phyloP scores from a whole-genome alignment of 1,140 invertebrate genomes.

The Aphelinus certus region DNA sequence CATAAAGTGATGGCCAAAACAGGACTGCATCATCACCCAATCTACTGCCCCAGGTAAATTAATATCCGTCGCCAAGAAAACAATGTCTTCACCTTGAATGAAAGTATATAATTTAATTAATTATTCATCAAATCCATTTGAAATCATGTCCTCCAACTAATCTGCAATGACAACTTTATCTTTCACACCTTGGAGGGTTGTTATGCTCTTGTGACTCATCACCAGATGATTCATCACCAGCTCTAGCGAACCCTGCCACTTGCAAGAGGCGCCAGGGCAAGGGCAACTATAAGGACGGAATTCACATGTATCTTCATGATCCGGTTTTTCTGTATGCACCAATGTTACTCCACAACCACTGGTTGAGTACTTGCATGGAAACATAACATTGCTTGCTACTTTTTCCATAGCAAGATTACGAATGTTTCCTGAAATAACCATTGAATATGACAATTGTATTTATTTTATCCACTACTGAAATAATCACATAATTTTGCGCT shows the following conservation, averaged over 20 bases:
- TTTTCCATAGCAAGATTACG: constrained; percentile 99
- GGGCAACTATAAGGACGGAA: constrained; percentile 97
- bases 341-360: constrained; percentile 94
- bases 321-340: constrained; percentile 94
- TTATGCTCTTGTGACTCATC: constrained; percentile 98
- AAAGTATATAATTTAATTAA: constrained; percentile 24
- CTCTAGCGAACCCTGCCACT: constrained; percentile 96
- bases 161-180: constrained; percentile 2
- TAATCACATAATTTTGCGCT: too few relatives aligned
- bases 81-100: constrained; percentile 90
- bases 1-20: constrained; percentile 99
- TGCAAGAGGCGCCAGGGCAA: constrained; percentile 97
- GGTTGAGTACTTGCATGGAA: constrained; percentile 98
- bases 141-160: not conserved
- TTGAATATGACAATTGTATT: too few relatives aligned
- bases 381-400: constrained; percentile 96
- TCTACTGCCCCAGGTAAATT: constrained; percentile 99
- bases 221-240: constrained; percentile 98
- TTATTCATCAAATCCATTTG: not conserved
- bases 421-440: constrained; percentile 81
- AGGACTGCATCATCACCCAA: constrained; percentile 99
- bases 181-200: constrained; percentile 83
- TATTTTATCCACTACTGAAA: too few relatives aligned
- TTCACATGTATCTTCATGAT: constrained; percentile 98
- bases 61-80: constrained; percentile 99